A percentile compares a stretch with the other conserved stretches of the same genome.
Conservation (phyloP, 2,113 vertebrate species). For the Cynocephalus volans region DNA sequence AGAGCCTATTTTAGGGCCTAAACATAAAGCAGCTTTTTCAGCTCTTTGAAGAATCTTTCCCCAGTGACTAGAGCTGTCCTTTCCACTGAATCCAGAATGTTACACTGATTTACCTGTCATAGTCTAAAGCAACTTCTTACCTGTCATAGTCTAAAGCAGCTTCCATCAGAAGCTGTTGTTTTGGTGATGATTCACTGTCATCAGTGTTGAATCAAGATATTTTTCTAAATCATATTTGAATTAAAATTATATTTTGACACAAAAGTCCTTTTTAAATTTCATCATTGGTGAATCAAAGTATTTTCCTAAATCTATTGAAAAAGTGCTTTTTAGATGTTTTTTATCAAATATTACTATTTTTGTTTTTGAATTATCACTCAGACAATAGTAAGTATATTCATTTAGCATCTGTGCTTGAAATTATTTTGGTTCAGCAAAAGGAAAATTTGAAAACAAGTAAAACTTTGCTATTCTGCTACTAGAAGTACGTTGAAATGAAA, state of each 20-base stretch:
- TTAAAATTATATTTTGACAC: slow-evolving; percentile 56
- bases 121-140: slow-evolving; percentile 88
- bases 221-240: slow-evolving; percentile 64
- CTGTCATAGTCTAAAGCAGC: slow-evolving; percentile 89
- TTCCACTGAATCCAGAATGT: slow-evolving; percentile 91
- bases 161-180: slow-evolving; percentile 90
- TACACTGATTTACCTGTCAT: slow-evolving; percentile 93
- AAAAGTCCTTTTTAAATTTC: slow-evolving; percentile 49
- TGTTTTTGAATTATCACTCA: slow-evolving; percentile 47
- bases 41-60: slow-evolving; percentile 88
- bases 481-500: slow-evolving; percentile 23
- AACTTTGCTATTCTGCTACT: neutral
- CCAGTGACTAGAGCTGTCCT: slow-evolving; percentile 88
- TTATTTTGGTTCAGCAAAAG: slow-evolving; percentile 28
- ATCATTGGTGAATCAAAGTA: slow-evolving; percentile 36
- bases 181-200: slow-evolving; percentile 90
- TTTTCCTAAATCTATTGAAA: slow-evolving; percentile 55
- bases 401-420: slow-evolving; percentile 40
- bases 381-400: neutral
- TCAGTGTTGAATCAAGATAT: slow-evolving; percentile 84
- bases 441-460: slow-evolving; percentile 5
- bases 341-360: slow-evolving; percentile 56
- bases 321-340: slow-evolving; percentile 56
- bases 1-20: slow-evolving; percentile 70
- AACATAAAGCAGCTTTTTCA: slow-evolving; percentile 86